Conservation (phyloP, 1,140 invertebrate genomes). For the Temnothorax longispinosus region DNA sequence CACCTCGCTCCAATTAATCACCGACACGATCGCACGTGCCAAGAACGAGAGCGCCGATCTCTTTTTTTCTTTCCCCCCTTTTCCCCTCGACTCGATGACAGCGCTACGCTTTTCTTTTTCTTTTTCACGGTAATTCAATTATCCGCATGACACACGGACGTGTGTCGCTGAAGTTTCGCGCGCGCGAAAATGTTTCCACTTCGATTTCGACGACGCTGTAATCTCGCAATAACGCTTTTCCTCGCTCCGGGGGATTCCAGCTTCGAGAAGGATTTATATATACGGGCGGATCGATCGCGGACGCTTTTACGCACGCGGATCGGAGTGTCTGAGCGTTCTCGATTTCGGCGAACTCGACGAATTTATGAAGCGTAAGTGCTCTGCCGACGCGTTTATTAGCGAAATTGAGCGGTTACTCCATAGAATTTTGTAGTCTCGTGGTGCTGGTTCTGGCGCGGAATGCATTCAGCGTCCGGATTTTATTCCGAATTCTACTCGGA, state of each 20-base stretch:
- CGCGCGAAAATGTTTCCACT: neutral
- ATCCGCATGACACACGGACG: neutral
- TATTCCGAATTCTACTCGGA: neutral
- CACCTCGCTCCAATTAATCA: slow-evolving; percentile 49
- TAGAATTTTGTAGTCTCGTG: neutral
- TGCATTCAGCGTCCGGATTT: neutral
- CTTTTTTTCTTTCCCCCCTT: neutral
- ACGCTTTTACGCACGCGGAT: neutral
- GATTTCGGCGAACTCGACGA: neutral
- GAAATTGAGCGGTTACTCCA: neutral
- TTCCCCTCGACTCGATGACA: neutral
- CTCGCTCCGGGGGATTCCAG: neutral
- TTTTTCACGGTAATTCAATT: slow-evolving; percentile 39
- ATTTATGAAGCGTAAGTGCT: neutral
- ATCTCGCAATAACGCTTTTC: neutral
- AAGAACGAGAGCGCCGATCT: slow-evolving; percentile 25
- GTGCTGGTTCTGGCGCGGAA: neutral
- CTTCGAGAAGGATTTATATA: neutral
- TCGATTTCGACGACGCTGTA: neutral
- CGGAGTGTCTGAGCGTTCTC: neutral
- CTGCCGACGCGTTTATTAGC: neutral
- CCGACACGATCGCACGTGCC: slow-evolving; percentile 33
- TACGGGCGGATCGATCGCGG: neutral
- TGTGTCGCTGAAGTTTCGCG: slow-evolving; percentile 20
- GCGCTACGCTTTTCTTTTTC: neutral